A percentile compares a stretch with the other conserved stretches of the same genome.
Evolutionary conservation across 2,113 vertebrate species (phyloP).

Genomic region (Sphyrna mokarran): DNA sequence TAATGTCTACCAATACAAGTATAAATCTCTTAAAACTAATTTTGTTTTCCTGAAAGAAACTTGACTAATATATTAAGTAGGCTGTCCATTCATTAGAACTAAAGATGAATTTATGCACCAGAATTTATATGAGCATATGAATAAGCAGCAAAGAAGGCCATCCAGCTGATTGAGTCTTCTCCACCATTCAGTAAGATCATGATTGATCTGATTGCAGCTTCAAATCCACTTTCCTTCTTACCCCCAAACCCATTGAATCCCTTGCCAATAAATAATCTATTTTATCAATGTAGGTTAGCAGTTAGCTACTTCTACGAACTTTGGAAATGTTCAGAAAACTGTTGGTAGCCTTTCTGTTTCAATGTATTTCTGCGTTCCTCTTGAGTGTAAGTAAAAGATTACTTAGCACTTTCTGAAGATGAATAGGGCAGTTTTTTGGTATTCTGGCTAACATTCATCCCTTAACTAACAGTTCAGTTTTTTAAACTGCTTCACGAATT

Average conservation of each 20-base stretch:
- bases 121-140: not conserved
- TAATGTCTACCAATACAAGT: too few relatives aligned
- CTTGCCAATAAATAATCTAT: not conserved
- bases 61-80: not conserved
- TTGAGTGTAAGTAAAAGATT: not conserved
- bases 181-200: too few relatives aligned
- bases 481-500: too few relatives aligned
- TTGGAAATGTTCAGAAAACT: not conserved
- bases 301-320: not conserved
- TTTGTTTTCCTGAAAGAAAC: too few relatives aligned
- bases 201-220: too few relatives aligned
- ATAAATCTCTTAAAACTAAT: too few relatives aligned
- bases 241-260: too few relatives aligned
- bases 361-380: not conserved
- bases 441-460: not conserved
- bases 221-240: too few relatives aligned
- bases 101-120: not conserved
- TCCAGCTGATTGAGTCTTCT: too few relatives aligned
- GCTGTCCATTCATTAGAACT: not conserved
- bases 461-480: not conserved
- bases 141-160: too few relatives aligned
- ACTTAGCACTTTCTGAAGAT: not conserved
- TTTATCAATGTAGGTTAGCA: too few relatives aligned
- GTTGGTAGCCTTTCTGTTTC: not conserved
- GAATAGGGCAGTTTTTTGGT: not conserved